Base-by-base conservation (phyloP, 2,797 vertebrate species). In the Phylloscopus collybita region DNA sequence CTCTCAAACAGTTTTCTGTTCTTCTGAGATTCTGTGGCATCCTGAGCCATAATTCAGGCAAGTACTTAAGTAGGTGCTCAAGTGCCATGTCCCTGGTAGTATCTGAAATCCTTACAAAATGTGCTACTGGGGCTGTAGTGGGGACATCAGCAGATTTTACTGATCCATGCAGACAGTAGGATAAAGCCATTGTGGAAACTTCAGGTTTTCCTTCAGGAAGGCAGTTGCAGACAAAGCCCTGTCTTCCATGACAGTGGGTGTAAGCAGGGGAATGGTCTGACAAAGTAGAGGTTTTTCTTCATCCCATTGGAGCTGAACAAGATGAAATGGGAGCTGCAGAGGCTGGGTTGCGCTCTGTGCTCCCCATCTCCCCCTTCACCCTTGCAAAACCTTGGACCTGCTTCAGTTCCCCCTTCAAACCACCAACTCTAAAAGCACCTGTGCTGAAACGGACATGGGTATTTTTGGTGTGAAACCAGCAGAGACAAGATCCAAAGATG, bases 1-100 rank as follows among this genome's bases (percentile, higher is more conserved):
- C 44, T 93, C 80, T 96, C 74, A 86, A 92, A 73, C 51, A 56
- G 85, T 81, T 95, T 90, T 73, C 87, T 95, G 67, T 95, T 95
- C 64, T 89, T 69, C 60, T 62, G 83, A 60, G 83, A 22, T 80
- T 82, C 60, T 69, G 45, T 83, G 70, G 72, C 81, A 87, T 75
- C 80, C 80, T 60, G 45, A 88, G 86, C 88, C 56, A 49, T 81
- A 57, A 80, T 79, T 89, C 66, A 50, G 72, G 82, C 83, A 83
- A 88, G 90, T 80, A 42, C 89, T 91, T 79, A 87, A 91, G 85
- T 80, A 73, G 66, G 10, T 42, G 79, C 89, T 92, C 32, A 20
- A 81, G 87, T 90, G 70, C 66, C 4, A 1, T 0, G 21, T 54
- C 65, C 62, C 44, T 40, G 44, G 29, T 36, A 80, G 44, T 10